Base-by-base conservation (phyloP, 2,797 vertebrate genomes). In the Liparis tanakae region DNA sequence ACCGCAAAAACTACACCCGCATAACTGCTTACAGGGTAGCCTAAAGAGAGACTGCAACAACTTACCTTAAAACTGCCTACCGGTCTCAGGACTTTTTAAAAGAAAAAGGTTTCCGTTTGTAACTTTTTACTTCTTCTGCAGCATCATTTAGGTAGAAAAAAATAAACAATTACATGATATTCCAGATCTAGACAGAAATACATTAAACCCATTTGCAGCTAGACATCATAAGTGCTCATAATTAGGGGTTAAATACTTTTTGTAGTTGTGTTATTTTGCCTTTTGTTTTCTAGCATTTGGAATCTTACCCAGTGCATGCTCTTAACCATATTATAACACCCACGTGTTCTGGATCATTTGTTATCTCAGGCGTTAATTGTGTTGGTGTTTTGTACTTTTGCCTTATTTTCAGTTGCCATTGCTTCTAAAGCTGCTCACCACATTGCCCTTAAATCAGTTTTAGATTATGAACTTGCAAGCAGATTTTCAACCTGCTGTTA, bases 11-110 rank as follows among this genome's bases (percentile, higher is more conserved):
- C 76, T 99, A 99, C 92, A 96, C 95, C 3, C 95, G 98, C 50
- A 94, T 99, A 93, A 96, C 94, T 1, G 96, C 97, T 0, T 99
- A 99, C 88, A 95, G 96, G 6, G 96, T 99, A 15, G 94, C 94
- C 5, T 95, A 86, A 77, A 79, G 44, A 65, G 10, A 60, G 34
- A 48, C 57, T 39, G 0, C 41, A 22, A 41, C 36, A n/a, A 2
- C 14, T 7, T 41, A 65, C 41, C 67, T 63, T n/a, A 13, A 67
- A 58, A 74, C 67, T 37, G 10, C 63, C 60, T 25, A 22, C 67
- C 46, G 60, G n/a, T 80, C 46, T 53, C 15, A 68, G 53, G 65
- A 75, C 56, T 1, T 76, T 51, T 10, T 54, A 55, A 54, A 20
- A 34, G 37, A 25, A 58, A 9, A 48, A 18, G 12, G 15, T 69